phyloP scores from a whole-genome alignment of 1,140 invertebrate genomes.

The Neodiprion virginianus region DNA sequence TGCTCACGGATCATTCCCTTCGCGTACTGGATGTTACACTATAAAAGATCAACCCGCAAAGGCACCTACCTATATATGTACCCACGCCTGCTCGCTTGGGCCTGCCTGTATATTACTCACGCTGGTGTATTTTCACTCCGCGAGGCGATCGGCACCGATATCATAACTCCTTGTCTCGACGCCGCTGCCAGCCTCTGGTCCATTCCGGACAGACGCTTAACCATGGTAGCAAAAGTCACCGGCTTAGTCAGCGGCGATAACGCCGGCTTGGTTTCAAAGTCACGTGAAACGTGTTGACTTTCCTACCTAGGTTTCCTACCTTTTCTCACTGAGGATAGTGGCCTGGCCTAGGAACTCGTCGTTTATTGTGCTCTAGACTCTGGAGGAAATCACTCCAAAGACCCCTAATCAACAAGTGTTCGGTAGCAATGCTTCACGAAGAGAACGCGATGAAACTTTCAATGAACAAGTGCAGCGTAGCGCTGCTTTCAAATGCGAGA shows the following conservation, averaged over 20 bases:
- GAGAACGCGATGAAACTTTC: no score
- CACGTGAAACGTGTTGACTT: not conserved
- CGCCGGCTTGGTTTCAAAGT: not conserved
- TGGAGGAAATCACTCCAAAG: not conserved
- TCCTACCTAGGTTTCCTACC: not conserved
- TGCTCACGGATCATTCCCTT: constrained; percentile 55
- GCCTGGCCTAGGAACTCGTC: not conserved
- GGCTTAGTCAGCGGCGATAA: not conserved
- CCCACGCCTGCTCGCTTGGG: not conserved
- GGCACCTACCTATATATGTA: not conserved
- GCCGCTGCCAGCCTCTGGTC: constrained; percentile 42
- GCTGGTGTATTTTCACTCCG: constrained; percentile 62
- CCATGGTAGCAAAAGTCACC: constrained; percentile 4
- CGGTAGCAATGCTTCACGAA: no score
- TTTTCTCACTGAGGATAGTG: not conserved
- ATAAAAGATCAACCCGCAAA: constrained; percentile 55
- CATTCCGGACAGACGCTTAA: not conserved
- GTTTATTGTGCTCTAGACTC: no score
- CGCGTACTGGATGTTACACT: constrained; percentile 36
- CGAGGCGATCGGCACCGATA: constrained; percentile 59
- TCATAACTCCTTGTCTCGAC: constrained; percentile 63
- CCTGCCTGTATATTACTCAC: constrained; percentile 62
- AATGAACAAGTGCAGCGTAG: no score
- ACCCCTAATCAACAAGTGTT: not conserved
- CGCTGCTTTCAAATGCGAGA: no score